Evolutionary conservation across 2,113 vertebrate genomes (phyloP).

Genomic region (Cisticola juncidis): DNA sequence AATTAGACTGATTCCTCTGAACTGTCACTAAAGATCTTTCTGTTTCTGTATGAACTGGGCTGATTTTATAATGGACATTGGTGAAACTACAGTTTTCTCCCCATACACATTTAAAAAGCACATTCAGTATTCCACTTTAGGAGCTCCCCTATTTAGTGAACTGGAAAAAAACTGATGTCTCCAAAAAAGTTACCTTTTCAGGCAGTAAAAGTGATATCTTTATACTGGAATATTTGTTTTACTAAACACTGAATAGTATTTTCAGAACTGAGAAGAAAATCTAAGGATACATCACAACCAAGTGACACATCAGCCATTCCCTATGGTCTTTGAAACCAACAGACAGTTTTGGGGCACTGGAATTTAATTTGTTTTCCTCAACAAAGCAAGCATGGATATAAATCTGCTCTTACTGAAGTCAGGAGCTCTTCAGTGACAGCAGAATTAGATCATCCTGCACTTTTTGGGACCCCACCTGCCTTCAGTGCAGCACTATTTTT

Average conservation of each 20-base stretch:
- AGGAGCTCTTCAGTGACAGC: neutral
- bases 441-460: neutral
- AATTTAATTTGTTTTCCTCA: neutral
- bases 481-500: neutral
- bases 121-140: neutral
- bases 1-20: neutral
- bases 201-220: neutral
- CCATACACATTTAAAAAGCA: neutral
- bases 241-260: neutral
- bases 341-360: neutral
- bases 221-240: neutral
- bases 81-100: neutral
- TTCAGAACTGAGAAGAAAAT: neutral
- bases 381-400: neutral
- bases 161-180: neutral
- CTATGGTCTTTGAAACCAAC: neutral
- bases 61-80: neutral
- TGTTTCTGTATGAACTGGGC: neutral
- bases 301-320: neutral
- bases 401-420: neutral
- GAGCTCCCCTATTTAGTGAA: neutral
- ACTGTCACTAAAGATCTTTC: neutral
- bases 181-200: neutral
- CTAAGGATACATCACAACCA: neutral
- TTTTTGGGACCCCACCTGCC: neutral